Evolutionary conservation across 2,888 invertebrate genomes (phyloP).

Genomic region (Halictus ligatus): DNA sequence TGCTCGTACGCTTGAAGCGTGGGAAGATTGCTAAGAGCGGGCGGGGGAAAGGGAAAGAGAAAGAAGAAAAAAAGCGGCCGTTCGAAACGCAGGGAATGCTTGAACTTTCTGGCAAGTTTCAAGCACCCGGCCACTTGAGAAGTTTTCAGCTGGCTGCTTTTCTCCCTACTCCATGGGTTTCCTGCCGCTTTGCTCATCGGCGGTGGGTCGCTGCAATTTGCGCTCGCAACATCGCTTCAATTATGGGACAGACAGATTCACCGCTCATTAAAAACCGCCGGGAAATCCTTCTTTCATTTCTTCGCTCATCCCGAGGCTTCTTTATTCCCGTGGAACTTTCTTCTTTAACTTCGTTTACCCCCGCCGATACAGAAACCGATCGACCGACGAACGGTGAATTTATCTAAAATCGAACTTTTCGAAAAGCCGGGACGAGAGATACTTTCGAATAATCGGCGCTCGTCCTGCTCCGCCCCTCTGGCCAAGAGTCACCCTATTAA

Average conservation of each 20-base stretch:
- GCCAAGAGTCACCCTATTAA: conserved; percentile 30
- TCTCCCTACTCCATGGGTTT: conserved; percentile 37
- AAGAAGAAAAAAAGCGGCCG: conserved; percentile 28
- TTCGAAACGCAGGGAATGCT: conserved; percentile 49
- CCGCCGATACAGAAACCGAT: conserved; percentile 55
- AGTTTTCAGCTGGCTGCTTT: conserved; percentile 69
- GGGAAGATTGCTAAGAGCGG: background rate
- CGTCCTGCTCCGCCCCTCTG: background rate
- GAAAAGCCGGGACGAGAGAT: background rate
- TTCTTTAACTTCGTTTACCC: conserved; percentile 54
- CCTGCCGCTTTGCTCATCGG: conserved; percentile 33
- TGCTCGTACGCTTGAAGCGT: conserved; percentile 24
- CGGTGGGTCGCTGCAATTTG: conserved; percentile 58
- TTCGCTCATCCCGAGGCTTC: background rate
- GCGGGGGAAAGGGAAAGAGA: background rate
- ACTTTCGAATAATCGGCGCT: conserved; percentile 42
- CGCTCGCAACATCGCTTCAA: conserved; percentile 68
- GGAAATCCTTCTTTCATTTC: conserved; percentile 22
- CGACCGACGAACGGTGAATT: conserved; percentile 47
- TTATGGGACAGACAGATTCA: conserved; percentile 65
- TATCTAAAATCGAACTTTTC: conserved; percentile 48
- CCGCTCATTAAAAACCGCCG: conserved; percentile 66
- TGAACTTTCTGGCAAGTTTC: conserved; percentile 67
- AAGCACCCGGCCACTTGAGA: conserved; percentile 71
- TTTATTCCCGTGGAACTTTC: conserved; percentile 36